Evolutionary conservation across 2,113 vertebrate genomes (phyloP).

Genomic region (Morone chrysops): DNA sequence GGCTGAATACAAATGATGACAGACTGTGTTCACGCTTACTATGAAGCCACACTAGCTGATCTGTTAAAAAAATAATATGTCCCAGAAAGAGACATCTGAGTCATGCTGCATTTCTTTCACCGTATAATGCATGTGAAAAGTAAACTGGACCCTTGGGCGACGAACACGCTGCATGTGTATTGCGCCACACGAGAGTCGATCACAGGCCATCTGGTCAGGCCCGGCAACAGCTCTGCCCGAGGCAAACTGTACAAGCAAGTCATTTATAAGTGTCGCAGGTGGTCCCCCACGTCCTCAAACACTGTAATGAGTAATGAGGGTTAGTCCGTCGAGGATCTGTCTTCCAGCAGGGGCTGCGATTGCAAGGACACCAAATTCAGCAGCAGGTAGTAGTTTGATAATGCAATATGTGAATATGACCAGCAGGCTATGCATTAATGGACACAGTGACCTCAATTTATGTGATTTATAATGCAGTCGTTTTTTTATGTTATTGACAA

Average conservation of each 20-base stretch:
- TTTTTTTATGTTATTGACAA: constrained; percentile 42
- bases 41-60: background rate
- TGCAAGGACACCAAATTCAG: constrained; percentile 71
- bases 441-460: constrained; percentile 62
- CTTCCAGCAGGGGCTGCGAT: constrained; percentile 62
- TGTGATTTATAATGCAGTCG: constrained; percentile 55
- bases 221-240: constrained; percentile 59
- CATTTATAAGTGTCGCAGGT: constrained; percentile 80
- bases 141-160: constrained; percentile 58
- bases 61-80: background rate
- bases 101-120: constrained; percentile 31
- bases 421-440: constrained; percentile 63
- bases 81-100: background rate
- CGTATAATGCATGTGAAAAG: constrained; percentile 35
- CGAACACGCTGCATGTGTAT: constrained; percentile 54
- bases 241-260: constrained; percentile 74
- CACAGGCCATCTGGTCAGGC: constrained; percentile 77
- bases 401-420: constrained; percentile 55
- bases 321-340: constrained; percentile 64
- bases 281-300: constrained; percentile 74
- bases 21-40: background rate
- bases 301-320: constrained; percentile 78
- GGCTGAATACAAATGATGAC: background rate
- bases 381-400: constrained; percentile 53
- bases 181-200: constrained; percentile 66